These are phyloP conservation scores for Sisor rabdophorus DNA, from an alignment of 2,113 vertebrate species.

Conservation along the genomic window DNA sequence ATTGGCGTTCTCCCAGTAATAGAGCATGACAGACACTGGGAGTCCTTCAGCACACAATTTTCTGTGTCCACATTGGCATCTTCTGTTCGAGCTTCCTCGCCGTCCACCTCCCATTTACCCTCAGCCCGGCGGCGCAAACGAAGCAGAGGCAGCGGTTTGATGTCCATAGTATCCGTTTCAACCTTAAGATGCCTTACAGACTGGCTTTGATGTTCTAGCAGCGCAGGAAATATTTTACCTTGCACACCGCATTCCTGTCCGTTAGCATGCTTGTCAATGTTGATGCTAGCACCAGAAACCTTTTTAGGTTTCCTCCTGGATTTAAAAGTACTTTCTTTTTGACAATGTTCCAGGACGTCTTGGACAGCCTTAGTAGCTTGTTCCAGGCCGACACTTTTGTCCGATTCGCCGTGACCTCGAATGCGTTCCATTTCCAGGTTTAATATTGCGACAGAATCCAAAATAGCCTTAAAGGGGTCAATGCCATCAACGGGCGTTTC, in stretches of 20 bases:
- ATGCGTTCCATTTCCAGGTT: constrained; percentile 72
- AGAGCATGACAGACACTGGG: constrained; percentile 25
- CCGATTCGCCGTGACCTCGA: constrained; percentile 55
- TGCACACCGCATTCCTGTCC: background rate
- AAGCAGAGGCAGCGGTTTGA: constrained; percentile 60
- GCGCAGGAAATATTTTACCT: background rate
- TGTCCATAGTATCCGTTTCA: constrained; percentile 42
- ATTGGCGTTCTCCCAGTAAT: constrained; percentile 23
- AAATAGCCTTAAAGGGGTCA: constrained; percentile 71
- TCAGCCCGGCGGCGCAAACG: constrained; percentile 64
- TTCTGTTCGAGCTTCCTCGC: constrained; percentile 46
- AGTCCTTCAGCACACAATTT: constrained; percentile 42
- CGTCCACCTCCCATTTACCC: constrained; percentile 70
- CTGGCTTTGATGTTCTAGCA: background rate
- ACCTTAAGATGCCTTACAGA: constrained; percentile 28
- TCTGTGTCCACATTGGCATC: constrained; percentile 5
- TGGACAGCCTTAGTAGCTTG: constrained; percentile 59
- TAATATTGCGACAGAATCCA: constrained; percentile 68
- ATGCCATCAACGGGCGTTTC: constrained; percentile 38
- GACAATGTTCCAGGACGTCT: constrained; percentile 56
- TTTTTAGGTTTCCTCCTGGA: constrained; percentile 29
- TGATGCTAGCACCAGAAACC: background rate
- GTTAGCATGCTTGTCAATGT: background rate
- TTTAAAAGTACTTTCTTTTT: constrained; percentile 42
- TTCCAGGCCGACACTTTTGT: constrained; percentile 45